phyloP scores from a whole-genome alignment of 2,113 vertebrate genomes.

The Anarhynchus alexandrinus region DNA sequence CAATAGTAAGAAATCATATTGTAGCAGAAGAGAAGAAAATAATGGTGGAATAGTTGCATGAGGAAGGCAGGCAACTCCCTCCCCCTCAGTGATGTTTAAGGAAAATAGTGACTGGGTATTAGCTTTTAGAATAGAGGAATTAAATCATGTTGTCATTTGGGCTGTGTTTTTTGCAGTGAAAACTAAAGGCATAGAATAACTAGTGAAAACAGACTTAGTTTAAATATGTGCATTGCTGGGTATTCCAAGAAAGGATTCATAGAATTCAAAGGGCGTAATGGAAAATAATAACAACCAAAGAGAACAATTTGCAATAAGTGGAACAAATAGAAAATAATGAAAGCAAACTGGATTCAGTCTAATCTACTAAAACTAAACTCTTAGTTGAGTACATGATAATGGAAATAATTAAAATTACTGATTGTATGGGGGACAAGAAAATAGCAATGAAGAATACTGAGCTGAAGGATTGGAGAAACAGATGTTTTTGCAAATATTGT shows the following conservation, averaged over 20 bases:
- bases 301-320: slow-evolving; percentile 43
- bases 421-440: slow-evolving; percentile 3
- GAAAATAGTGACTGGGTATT: neutral
- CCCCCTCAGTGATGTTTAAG: neutral
- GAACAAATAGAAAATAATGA: slow-evolving; percentile 45
- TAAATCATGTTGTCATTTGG: neutral
- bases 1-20: neutral
- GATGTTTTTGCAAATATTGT: slow-evolving; percentile 45
- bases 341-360: slow-evolving; percentile 48
- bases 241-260: slow-evolving; percentile 2
- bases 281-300: slow-evolving; percentile 39
- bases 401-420: slow-evolving; percentile 62
- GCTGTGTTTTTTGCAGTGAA: neutral
- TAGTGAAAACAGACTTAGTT: slow-evolving; percentile 22
- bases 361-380: slow-evolving; percentile 46
- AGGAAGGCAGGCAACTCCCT: neutral
- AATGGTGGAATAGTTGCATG: neutral
- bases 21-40: neutral
- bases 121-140: neutral
- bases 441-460: neutral
- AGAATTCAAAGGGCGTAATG: slow-evolving; percentile 49
- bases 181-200: neutral
- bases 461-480: slow-evolving; percentile 1
- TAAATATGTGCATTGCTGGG: neutral
- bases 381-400: slow-evolving; percentile 40